These are phyloP conservation scores for Chauna torquata DNA, from an alignment of 2,113 vertebrate species.

Conservation along the genomic window DNA sequence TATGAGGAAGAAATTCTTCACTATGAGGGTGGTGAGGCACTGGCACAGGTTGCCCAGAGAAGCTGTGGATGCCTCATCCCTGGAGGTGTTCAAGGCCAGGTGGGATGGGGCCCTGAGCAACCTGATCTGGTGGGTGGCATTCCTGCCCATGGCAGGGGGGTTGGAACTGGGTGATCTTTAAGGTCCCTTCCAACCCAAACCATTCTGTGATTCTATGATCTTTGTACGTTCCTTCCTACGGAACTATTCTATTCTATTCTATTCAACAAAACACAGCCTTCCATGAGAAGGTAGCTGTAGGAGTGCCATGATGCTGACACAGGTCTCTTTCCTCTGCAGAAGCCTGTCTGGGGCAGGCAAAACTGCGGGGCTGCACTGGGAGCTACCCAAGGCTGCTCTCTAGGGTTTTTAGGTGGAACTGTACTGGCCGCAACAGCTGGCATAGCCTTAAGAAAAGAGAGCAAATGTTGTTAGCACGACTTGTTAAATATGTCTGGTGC, in stretches of 20 bases:
- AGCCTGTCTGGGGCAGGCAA: not conserved
- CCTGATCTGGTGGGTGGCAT: no score
- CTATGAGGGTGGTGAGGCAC: no score
- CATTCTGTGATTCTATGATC: not conserved
- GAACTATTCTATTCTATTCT: not conserved
- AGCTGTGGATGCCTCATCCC: no score
- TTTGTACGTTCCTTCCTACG: not conserved
- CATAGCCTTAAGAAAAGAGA: not conserved
- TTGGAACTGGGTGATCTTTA: not conserved
- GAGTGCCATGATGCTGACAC: not conserved
- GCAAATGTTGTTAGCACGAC: not conserved
- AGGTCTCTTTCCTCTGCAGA: not conserved
- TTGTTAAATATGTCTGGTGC: not conserved
- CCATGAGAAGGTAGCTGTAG: not conserved
- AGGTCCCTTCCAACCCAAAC: not conserved
- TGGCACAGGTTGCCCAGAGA: no score
- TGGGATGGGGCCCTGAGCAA: no score
- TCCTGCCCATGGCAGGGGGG: no score
- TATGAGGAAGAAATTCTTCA: no score
- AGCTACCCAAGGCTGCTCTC: no score
- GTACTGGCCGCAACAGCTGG: not conserved
- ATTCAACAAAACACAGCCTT: not conserved
- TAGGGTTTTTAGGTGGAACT: not conserved
- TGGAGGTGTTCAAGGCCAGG: no score
- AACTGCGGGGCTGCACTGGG: not conserved